Percentiles rank a stretch among this genome's conserved stretches.
Evolutionary conservation across 2,797 vertebrate genomes (phyloP).

Genomic region (Centropyge bicolor): DNA sequence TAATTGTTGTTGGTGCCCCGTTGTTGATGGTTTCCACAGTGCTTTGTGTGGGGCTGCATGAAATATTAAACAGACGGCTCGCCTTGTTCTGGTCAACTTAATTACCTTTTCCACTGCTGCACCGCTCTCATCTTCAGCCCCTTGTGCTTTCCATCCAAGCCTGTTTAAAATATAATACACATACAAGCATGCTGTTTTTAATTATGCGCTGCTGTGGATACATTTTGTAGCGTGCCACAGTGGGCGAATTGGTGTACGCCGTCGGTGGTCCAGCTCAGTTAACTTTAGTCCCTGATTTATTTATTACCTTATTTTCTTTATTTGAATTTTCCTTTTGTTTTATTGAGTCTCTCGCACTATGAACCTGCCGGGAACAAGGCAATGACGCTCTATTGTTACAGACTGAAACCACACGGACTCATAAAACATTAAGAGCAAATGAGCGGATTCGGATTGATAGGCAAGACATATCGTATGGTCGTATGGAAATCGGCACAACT

Average conservation of each 20-base stretch:
- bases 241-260: neutral
- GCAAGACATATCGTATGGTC: conserved; percentile 61
- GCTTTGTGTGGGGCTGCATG: conserved; percentile 68
- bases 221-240: conserved; percentile 41
- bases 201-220: conserved; percentile 65
- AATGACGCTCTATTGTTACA: conserved; percentile 51
- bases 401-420: conserved; percentile 64
- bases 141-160: conserved; percentile 58
- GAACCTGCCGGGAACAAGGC: conserved; percentile 40
- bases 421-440: conserved; percentile 70
- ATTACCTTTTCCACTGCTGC: conserved; percentile 77
- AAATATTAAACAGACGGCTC: conserved; percentile 80
- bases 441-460: conserved; percentile 58
- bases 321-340: conserved; percentile 12
- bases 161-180: conserved; percentile 68
- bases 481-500: conserved; percentile 66
- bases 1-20: conserved; percentile 80
- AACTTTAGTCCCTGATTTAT: conserved; percentile 38
- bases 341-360: neutral
- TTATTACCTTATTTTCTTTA: conserved; percentile 11
- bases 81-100: conserved; percentile 81
- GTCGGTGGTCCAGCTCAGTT: conserved; percentile 41
- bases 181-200: conserved; percentile 74
- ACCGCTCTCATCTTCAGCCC: conserved; percentile 57
- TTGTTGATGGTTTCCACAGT: conserved; percentile 72